A percentile compares a stretch with the other conserved stretches of the same genome.
Conservation (phyloP, 2,113 vertebrate genomes). For the Eubucco bourcierii region DNA sequence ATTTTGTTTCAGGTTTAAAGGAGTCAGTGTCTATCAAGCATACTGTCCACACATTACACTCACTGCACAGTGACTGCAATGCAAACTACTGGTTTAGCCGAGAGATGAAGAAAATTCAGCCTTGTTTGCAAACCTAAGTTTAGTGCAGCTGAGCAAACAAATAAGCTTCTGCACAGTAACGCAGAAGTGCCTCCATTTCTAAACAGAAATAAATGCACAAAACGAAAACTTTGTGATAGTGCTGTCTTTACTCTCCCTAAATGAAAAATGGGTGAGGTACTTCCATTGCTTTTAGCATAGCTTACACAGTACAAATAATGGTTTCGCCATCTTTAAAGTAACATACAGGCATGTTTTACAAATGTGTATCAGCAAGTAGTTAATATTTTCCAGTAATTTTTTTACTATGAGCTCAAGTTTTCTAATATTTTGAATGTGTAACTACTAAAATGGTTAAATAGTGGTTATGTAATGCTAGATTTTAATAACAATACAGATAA, state of each 20-base stretch:
- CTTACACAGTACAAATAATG: background rate
- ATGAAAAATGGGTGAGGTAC: rapidly evolving
- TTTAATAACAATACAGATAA: background rate
- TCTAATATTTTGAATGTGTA: background rate
- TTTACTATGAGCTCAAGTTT: background rate
- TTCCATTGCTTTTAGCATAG: background rate
- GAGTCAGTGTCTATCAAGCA: background rate
- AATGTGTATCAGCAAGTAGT: background rate
- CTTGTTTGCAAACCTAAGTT: background rate
- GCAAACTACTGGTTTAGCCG: background rate
- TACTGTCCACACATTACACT: background rate
- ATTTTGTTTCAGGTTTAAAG: background rate
- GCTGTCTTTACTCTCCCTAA: background rate
- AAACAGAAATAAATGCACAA: background rate
- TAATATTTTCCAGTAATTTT: background rate
- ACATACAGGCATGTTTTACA: background rate
- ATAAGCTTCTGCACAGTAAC: background rate
- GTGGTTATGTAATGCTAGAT: background rate
- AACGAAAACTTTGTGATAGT: background rate
- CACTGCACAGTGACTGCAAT: background rate
- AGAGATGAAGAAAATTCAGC: background rate
- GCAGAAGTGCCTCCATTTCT: background rate
- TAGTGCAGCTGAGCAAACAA: background rate
- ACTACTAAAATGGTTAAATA: background rate
- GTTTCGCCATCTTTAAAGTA: background rate